These are phyloP conservation scores for Leptinotarsa lineolata DNA, from an alignment of 1,140 invertebrate genomes.

Conservation along the genomic window DNA sequence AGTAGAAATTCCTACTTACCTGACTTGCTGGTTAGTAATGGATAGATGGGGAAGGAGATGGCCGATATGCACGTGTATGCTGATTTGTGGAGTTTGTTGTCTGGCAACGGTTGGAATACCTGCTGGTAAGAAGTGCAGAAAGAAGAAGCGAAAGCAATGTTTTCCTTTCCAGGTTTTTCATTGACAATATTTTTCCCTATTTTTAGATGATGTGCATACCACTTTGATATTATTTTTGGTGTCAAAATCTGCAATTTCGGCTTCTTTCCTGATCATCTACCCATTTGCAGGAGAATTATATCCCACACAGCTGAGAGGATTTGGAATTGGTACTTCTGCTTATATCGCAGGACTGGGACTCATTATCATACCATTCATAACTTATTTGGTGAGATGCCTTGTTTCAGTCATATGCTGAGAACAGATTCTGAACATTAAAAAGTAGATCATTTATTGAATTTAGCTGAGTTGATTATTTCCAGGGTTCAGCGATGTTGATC, in stretches of 20 bases:
- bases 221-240: conserved; percentile 80
- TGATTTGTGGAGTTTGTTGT: conserved; percentile 78
- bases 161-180: background rate
- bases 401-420: too few relatives aligned
- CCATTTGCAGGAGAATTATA: conserved; percentile 89
- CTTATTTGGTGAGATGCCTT: conserved; percentile 72
- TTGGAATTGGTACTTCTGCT: conserved; percentile 87
- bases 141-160: conserved; percentile 20
- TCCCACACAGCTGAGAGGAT: conserved; percentile 81
- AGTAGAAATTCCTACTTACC: conserved; percentile 84
- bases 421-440: too few relatives aligned
- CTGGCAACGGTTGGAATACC: conserved; percentile 81
- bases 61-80: conserved; percentile 83
- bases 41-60: conserved; percentile 80
- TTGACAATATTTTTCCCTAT: conserved; percentile 51
- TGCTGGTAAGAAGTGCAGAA: conserved; percentile 60
- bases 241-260: conserved; percentile 88
- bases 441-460: conserved; percentile 80
- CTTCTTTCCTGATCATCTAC: conserved; percentile 88
- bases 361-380: conserved; percentile 89
- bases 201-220: conserved; percentile 72
- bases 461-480: conserved; percentile 4
- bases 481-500: conserved; percentile 83
- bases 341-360: conserved; percentile 85
- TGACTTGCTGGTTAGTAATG: conserved; percentile 83